Base-by-base conservation (phyloP, 2,797 vertebrate genomes). In the Spondyliosoma cantharus region DNA sequence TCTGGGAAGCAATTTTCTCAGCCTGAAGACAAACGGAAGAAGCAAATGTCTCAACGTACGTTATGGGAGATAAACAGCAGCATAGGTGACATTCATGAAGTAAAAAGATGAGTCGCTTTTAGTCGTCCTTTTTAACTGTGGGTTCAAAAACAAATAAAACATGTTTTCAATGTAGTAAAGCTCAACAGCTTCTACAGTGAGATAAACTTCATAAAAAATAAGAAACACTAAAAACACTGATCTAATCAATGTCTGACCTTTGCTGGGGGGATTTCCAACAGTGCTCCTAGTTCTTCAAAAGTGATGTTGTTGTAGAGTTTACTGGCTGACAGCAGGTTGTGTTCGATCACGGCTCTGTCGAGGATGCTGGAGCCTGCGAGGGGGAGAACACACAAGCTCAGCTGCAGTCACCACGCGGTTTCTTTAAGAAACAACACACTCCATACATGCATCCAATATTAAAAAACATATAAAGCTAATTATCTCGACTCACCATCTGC, bases 251-350 rank as follows among this genome's bases (percentile, higher is more conserved):
- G 42, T 50, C 65, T 83, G 65, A 98, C 98, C 96, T 99, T 99
- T 58, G 98, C 97, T 52, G 98, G 97, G 37, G 98, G 98, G 73
- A 99, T 99, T 94, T 99, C 98, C 89, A 99, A 89, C 85, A 99
- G 93, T 0, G 98, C 98, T 88, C 98, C 98, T 22, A 99, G 95
- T 87, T 99, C 98, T 94, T 98, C 97, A 89, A 99, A 99, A 0
- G 98, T 99, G 86, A 99, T 99, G 90, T 99, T 99, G 92, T 99
- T 99, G 94, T 99, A 99, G 42, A 99, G 96, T 93, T 99, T 99
- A 93, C 98, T 99, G 8, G 98, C 98, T 78, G 98, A 99, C 20
- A 99, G 89, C 25, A 99, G 95, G 90, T 99, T 99, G 94, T 99
- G 98, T 83, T 99, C 98, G 81, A 99, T 99, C 83, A 99, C 98